Percentiles rank a stretch among this genome's conserved stretches.
These are phyloP conservation scores for Notamacropus eugenii DNA, from an alignment of 2,797 vertebrate species.

Conservation along the genomic window DNA sequence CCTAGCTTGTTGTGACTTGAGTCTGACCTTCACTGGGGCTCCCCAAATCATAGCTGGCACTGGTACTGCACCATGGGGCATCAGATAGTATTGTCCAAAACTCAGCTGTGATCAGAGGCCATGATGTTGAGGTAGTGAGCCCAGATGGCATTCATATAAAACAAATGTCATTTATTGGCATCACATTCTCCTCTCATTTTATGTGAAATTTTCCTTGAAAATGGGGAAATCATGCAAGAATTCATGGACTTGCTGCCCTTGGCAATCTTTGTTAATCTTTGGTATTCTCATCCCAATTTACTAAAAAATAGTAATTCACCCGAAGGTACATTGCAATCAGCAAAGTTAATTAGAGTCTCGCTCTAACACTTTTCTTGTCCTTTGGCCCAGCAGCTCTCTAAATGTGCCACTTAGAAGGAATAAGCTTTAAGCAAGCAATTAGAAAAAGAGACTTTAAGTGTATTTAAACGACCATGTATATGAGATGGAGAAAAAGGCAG, in stretches of 20 bases:
- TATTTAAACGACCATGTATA: background rate
- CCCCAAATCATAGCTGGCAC: background rate
- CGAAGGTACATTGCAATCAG: background rate
- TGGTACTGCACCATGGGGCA: background rate
- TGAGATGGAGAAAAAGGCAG: background rate
- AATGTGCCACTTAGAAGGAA: background rate
- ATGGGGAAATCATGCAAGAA: background rate
- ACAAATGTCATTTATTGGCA: background rate
- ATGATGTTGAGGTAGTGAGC: background rate
- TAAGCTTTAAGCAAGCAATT: background rate
- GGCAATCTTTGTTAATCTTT: background rate
- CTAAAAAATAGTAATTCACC: background rate
- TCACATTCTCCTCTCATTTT: background rate
- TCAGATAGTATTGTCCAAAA: background rate
- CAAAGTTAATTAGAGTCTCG: background rate
- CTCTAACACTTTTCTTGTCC: background rate
- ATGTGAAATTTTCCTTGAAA: background rate
- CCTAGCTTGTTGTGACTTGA: background rate
- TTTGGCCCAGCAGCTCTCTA: background rate
- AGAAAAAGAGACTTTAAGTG: background rate
- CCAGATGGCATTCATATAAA: background rate
- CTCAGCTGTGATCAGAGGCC: background rate
- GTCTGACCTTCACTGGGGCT: background rate
- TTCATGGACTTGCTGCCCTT: background rate
- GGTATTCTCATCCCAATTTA: background rate